These are phyloP conservation scores for Trimorus sp. DNA, from an alignment of 2,888 invertebrate species.

Conservation along the genomic window DNA sequence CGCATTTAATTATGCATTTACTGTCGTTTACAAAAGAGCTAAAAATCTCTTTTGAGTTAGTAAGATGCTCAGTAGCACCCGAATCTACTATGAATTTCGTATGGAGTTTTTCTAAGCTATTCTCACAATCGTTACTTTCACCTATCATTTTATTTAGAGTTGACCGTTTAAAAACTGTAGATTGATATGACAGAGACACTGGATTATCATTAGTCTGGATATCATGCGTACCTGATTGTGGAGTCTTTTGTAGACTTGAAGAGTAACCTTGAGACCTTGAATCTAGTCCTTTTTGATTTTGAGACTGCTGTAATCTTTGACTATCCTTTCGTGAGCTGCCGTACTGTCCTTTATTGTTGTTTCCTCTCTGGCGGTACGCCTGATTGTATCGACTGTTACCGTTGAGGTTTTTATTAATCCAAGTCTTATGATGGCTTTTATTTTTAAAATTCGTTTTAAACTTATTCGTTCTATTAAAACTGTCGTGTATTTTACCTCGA, in stretches of 20 bases:
- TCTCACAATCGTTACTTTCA: neutral
- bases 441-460: conserved; percentile 1
- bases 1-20: conserved; percentile 1
- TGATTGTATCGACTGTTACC: neutral
- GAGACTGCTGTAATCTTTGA: neutral
- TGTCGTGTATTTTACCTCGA: neutral
- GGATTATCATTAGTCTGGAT: neutral
- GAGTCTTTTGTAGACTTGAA: neutral
- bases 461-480: neutral
- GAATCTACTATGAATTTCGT: neutral
- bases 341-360: too few relatives aligned
- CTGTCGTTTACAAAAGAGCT: neutral
- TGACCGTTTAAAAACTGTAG: too few relatives aligned
- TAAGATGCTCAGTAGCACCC: neutral
- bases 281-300: neutral
- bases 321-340: neutral
- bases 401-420: neutral
- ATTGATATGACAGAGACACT: neutral
- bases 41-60: neutral
- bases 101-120: neutral
- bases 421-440: neutral
- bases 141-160: neutral
- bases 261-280: too few relatives aligned
- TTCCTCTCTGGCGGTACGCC: neutral
- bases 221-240: neutral